Evolutionary conservation across 2,113 vertebrate species (phyloP), one percentile per base, ranked within the genome.

Genomic region (Malurus elegans): DNA sequence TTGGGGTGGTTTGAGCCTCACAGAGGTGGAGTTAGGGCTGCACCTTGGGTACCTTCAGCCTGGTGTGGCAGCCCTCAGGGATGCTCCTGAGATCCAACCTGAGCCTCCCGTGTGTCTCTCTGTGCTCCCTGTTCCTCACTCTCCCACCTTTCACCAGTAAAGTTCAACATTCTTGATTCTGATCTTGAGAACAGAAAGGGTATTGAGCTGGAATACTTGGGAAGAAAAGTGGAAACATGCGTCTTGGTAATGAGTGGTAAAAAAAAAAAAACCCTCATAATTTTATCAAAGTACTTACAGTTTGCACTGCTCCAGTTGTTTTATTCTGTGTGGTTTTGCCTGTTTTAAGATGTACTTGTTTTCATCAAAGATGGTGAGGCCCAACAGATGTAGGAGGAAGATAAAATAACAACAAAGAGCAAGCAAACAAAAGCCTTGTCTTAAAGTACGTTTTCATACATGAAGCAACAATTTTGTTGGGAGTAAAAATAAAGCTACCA

Each of bases 1-100:
- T 2, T 57, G 13, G 14, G 50, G 19, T n/a, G 28, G 36, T 23
- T n/a, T 78, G 32, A 29, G n/a, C 12, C 32, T 75, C 62, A 12
- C 19, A 19, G 32, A 18, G 6, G 4, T 4, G 10, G 5, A 2
- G 4, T 25, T 0, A 0, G 47, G 42, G 2, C 65, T 3, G 0
- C 15, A 50, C 6, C 11, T 3, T 1, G 17, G 31, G 44, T 79
- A 2, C 23, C 23, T 6, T 1, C 25, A 66, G 42, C 32, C 19
- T 53, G 4, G 2, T 1, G 1, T 12, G 32, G 23, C n/a, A 72
- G 29, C 3, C 23, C 10, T 6, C 31, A 1, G 1, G 40, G 34
- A 38, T 42, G 23, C 14, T 79, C 17, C 69, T 29, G 17, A 18
- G 28, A 21, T 14, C 18, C 19, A 83, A 7, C 36, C 78, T 10